These are phyloP conservation scores for Hydractinia echinata DNA, from an alignment of 30 jellyfish, hydroid and myxozoan species.

Conservation along the genomic window DNA sequence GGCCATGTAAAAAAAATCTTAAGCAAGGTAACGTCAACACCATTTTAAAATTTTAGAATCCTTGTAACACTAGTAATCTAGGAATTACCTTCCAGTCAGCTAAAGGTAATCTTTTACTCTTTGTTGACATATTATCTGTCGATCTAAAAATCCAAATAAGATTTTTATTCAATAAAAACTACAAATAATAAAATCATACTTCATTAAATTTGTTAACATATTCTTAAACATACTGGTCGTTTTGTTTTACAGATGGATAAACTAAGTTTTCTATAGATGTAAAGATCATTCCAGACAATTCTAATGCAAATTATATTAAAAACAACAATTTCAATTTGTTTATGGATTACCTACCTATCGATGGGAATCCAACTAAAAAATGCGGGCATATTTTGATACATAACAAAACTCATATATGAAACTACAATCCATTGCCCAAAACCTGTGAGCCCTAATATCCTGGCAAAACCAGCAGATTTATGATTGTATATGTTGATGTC, in stretches of 20 bases:
- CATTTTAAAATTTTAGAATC: too few species aligned
- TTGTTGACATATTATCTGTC: background rate
- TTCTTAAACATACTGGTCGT: background rate
- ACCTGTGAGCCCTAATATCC: conserved; percentile 12
- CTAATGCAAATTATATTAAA: background rate
- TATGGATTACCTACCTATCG: conserved; percentile 1
- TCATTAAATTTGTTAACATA: background rate
- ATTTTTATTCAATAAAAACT: too few species aligned
- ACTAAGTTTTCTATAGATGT: background rate
- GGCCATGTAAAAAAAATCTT: too few species aligned
- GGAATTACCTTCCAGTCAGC: conserved; percentile 3
- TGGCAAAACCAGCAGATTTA: background rate
- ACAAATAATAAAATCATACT: background rate
- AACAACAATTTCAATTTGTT: background rate
- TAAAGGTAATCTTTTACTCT: background rate
- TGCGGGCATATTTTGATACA: conserved; percentile 30
- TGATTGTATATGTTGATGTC: conserved; percentile 11
- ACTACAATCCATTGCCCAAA: conserved; percentile 24
- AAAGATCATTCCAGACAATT: background rate
- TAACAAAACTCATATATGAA: conserved; percentile 6
- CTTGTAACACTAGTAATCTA: too few species aligned
- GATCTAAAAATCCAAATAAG: background rate
- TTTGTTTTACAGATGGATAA: background rate
- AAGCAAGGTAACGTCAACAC: too few species aligned
- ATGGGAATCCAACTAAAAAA: conserved; percentile 30